These are phyloP conservation scores for Cygnus olor DNA, from an alignment of 2,797 vertebrate genomes.

Conservation along the genomic window DNA sequence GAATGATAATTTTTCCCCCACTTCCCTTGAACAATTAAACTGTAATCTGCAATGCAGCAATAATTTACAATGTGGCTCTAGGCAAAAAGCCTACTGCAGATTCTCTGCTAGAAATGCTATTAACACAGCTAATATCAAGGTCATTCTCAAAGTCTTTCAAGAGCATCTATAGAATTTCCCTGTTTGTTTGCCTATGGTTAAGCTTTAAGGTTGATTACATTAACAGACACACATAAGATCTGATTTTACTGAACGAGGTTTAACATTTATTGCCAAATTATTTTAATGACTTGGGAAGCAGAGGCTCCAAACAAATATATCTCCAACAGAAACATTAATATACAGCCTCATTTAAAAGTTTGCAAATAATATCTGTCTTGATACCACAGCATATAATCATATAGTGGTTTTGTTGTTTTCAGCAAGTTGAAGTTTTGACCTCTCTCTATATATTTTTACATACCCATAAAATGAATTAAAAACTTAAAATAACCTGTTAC, in stretches of 20 bases:
- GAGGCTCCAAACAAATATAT: conserved; percentile 12
- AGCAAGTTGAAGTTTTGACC: conserved; percentile 4
- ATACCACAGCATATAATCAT: neutral
- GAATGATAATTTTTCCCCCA: neutral
- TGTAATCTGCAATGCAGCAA: conserved; percentile 43
- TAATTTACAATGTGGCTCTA: conserved; percentile 38
- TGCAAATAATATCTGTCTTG: neutral
- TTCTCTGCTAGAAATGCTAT: conserved; percentile 44
- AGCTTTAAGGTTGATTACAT: conserved; percentile 34
- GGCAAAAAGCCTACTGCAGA: conserved; percentile 52
- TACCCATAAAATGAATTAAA: conserved; percentile 10
- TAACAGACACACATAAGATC: conserved; percentile 8
- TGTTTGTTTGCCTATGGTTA: neutral
- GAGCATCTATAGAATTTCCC: conserved; percentile 2
- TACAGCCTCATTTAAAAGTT: neutral
- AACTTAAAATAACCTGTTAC: conserved; percentile 48
- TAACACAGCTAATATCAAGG: conserved; percentile 58
- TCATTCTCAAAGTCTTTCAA: conserved; percentile 55
- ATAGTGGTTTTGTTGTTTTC: neutral
- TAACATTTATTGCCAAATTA: conserved; percentile 43
- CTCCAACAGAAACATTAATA: neutral
- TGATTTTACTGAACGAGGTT: conserved; percentile 41
- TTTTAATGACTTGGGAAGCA: conserved; percentile 49
- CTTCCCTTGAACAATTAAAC: conserved; percentile 45
- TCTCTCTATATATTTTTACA: conserved; percentile 27